Evolutionary conservation across 1,140 invertebrate genomes (phyloP).

Genomic region (Stenopsyche tienmushanensis): DNA sequence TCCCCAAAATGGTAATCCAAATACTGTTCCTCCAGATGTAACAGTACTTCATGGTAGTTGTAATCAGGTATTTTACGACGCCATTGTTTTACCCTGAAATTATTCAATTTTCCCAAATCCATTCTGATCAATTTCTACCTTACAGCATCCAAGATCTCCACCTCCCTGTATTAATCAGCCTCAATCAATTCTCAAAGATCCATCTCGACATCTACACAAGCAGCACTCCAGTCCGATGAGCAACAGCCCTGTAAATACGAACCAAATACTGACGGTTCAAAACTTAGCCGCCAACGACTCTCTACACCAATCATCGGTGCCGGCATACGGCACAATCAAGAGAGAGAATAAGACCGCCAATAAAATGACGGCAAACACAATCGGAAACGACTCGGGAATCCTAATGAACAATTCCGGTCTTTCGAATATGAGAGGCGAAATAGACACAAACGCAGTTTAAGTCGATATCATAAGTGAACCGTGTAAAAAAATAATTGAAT

Average conservation of each 20-base stretch:
- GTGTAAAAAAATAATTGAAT: no score
- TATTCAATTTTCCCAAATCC: neutral
- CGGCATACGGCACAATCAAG: conserved; percentile 55
- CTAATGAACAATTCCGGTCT: conserved; percentile 36
- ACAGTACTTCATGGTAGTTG: conserved; percentile 53
- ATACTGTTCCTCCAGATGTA: conserved; percentile 50
- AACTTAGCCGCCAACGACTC: conserved; percentile 44
- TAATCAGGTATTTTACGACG: conserved; percentile 45
- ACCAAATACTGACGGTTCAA: conserved; percentile 55
- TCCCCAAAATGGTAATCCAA: conserved; percentile 32
- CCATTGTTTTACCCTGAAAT: neutral
- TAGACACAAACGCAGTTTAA: conserved; percentile 41
- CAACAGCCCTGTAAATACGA: conserved; percentile 51
- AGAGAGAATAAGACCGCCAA: conserved; percentile 53
- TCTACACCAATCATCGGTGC: conserved; percentile 42
- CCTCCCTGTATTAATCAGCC: conserved; percentile 55
- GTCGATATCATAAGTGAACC: no score
- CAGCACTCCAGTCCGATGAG: conserved; percentile 54
- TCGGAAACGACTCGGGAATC: conserved; percentile 37
- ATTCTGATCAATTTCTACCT: conserved; percentile 10
- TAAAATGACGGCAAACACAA: conserved; percentile 28
- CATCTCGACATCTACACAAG: conserved; percentile 59
- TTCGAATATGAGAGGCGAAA: conserved; percentile 37
- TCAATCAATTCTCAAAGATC: conserved; percentile 62
- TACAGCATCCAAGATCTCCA: conserved; percentile 41